Percentiles rank a stretch among this genome's conserved stretches.
Conservation (phyloP, 2,797 vertebrate species). For the Sardinella longiceps region DNA sequence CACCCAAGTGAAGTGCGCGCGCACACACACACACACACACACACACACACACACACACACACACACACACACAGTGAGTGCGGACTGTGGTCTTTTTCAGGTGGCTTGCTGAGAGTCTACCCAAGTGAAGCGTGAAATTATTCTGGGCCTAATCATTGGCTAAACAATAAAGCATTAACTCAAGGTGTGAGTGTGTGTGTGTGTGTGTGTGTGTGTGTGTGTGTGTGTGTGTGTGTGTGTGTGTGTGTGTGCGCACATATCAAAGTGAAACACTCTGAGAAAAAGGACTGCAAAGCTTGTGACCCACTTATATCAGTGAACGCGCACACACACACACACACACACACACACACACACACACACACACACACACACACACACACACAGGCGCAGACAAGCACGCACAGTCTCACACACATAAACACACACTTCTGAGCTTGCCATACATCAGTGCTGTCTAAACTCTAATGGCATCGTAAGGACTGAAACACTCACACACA, state of each 20-base stretch:
- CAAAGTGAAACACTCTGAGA: constrained; percentile 48
- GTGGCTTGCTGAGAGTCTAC: constrained; percentile 47
- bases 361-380: too few species aligned
- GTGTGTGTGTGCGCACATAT: constrained; percentile 12
- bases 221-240: not conserved
- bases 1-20: too few species aligned
- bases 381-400: too few species aligned
- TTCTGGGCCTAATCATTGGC: constrained; percentile 60
- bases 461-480: constrained; percentile 5
- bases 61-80: not conserved
- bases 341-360: constrained; percentile 1
- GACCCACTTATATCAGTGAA: not conserved
- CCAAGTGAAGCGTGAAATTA: constrained; percentile 58
- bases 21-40: too few species aligned
- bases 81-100: constrained; percentile 35
- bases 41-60: too few species aligned
- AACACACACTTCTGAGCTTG: not conserved
- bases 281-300: constrained; percentile 32
- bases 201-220: constrained; percentile 7
- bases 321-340: constrained; percentile 1
- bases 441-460: constrained; percentile 1
- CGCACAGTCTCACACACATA: too few species aligned
- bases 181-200: not conserved
- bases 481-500: not conserved
- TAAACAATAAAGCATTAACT: constrained; percentile 62